A percentile compares a stretch with the other conserved stretches of the same genome.
phyloP scores from a whole-genome alignment of 2,888 invertebrate genomes.

The Metacarcinus magister region DNA sequence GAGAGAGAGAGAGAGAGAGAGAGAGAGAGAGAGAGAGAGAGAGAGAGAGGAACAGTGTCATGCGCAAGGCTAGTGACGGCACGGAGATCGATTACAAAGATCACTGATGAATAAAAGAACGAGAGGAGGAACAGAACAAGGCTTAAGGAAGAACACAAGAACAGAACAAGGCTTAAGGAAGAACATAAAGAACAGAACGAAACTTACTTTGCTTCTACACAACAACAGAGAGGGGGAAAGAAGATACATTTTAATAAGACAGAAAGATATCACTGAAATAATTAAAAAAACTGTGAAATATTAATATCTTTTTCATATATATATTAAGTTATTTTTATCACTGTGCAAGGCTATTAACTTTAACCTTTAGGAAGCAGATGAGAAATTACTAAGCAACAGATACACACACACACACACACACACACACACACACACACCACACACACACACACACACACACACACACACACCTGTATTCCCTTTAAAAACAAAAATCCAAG shows the following conservation, averaged over 20 bases:
- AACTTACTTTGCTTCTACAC: no score
- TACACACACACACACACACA: not conserved
- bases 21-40: not conserved
- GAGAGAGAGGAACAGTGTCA: not conserved
- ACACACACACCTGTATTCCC: not conserved
- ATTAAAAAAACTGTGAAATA: not conserved
- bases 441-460: slow-evolving; percentile 9
- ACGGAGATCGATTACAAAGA: not conserved
- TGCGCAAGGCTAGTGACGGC: not conserved
- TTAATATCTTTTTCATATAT: not conserved
- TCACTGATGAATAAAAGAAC: not conserved
- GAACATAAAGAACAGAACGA: no score
- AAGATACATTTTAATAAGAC: not conserved
- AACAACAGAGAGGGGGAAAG: no score
- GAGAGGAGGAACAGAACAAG: not conserved
- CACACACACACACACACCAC: slow-evolving; percentile 44
- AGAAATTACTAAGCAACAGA: not conserved
- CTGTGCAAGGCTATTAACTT: not conserved
- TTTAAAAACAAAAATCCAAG: not conserved
- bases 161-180: no score
- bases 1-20: no score
- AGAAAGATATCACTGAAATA: not conserved
- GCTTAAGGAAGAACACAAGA: no score
- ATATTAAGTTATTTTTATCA: not conserved
- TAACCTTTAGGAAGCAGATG: not conserved